Evolutionary conservation across 2,113 vertebrate species (phyloP).

Genomic region (Eonycteris spelaea): DNA sequence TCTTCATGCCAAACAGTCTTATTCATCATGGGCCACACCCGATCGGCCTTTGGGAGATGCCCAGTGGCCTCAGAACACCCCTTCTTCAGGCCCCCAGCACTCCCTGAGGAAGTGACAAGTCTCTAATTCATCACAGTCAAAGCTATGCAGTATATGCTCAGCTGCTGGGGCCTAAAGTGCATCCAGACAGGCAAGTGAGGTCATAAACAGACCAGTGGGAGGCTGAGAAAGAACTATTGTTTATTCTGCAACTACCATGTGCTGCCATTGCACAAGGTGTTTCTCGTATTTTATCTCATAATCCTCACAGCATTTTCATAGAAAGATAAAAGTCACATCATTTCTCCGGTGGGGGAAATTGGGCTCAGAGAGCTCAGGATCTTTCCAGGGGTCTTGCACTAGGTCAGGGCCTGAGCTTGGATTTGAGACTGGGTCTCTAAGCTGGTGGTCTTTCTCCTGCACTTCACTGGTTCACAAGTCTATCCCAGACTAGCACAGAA

Average conservation of each 20-base stretch:
- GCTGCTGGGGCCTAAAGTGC: background rate
- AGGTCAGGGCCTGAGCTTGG: background rate
- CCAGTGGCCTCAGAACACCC: background rate
- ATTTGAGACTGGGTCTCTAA: background rate
- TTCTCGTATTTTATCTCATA: background rate
- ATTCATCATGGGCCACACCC: background rate
- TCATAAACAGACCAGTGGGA: background rate
- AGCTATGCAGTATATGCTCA: background rate
- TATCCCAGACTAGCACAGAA: background rate
- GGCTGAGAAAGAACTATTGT: accelerated
- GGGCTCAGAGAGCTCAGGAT: background rate
- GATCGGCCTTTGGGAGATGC: background rate
- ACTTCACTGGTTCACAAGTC: background rate
- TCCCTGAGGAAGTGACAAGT: background rate
- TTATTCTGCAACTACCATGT: background rate
- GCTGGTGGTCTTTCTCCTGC: background rate
- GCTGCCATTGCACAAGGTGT: background rate
- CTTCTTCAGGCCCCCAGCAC: background rate
- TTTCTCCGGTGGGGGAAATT: background rate
- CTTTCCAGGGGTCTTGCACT: background rate
- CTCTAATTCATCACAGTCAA: background rate
- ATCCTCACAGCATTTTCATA: background rate
- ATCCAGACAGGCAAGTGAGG: background rate
- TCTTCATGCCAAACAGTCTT: background rate
- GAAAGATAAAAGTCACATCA: background rate